These are phyloP conservation scores for Nylanderia fulva DNA, from an alignment of 1,140 invertebrate genomes.

Conservation along the genomic window DNA sequence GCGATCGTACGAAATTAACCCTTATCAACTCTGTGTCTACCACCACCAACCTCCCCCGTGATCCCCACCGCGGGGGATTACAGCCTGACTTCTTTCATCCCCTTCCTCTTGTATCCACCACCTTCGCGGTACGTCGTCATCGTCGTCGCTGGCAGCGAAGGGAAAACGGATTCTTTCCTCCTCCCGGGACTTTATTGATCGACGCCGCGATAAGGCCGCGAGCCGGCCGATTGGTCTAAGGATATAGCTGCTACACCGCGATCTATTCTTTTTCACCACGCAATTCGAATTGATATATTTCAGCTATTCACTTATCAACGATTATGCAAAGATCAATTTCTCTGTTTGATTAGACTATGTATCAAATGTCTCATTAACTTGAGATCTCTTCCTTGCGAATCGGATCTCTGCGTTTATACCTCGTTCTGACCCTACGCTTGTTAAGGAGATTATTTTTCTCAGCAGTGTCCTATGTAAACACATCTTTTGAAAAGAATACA, in stretches of 20 bases:
- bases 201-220: slow-evolving; percentile 83
- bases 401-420: background rate
- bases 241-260: slow-evolving; percentile 58
- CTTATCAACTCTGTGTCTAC: slow-evolving; percentile 84
- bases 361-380: slow-evolving; percentile 18
- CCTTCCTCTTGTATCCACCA: slow-evolving; percentile 18
- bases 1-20: slow-evolving; percentile 85
- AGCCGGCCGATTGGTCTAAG: slow-evolving; percentile 81
- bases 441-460: slow-evolving; percentile 34
- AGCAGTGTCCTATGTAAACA: slow-evolving; percentile 15
- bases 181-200: slow-evolving; percentile 85
- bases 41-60: slow-evolving; percentile 47
- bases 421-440: background rate
- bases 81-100: slow-evolving; percentile 33
- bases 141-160: slow-evolving; percentile 75
- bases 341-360: background rate
- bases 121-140: slow-evolving; percentile 36
- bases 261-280: slow-evolving; percentile 8
- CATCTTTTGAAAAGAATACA: slow-evolving; percentile 28
- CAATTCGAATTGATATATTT: slow-evolving; percentile 2
- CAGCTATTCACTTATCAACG: too few relatives aligned
- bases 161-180: slow-evolving; percentile 84
- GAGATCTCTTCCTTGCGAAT: background rate
- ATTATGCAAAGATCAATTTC: too few relatives aligned
- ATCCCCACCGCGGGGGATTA: background rate